Evolutionary conservation across 2,888 invertebrate species (phyloP), one percentile per base, ranked within the genome.

Genomic region (Acanthococcus lagerstroemiae): DNA sequence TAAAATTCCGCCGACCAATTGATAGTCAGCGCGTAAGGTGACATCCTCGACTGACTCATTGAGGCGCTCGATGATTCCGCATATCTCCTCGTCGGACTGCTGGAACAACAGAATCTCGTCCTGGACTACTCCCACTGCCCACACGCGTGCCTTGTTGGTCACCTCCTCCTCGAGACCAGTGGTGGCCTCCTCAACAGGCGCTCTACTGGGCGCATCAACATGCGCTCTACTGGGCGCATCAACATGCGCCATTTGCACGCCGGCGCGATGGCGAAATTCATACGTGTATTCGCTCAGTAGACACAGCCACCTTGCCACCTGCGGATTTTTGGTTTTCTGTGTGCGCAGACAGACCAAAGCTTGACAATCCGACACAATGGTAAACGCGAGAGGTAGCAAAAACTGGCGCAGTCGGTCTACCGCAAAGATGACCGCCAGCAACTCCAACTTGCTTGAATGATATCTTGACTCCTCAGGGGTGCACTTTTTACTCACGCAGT

Each of bases 371-470:
- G 71, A 71, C 1, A 71, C 58, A 2, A 72, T 67, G 1, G 50
- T 67, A 48, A 72, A 72, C 5, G 63, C 61, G 9, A 71, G 55
- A 1, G 67, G 68, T 7, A 71, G 65, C 7, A 71, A 50, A 45
- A 70, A 68, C 7, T 66, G 15, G 17, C 71, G 44, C 4, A 71
- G 48, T 1, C 50, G 55, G 6, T 54, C 30, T 2, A 67, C 55
- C 69, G 4, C 74, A 67, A 1, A 73, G 72, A 24, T 37, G 1
- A 58, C 24, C 2, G 58, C 58, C 1, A 74, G 46, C 4, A 70
- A 55, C 58, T 75, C 74, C 4, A 72, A 44, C 19, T 74, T 72
- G 21, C 68, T 70, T 0, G 71, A 71, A 55, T 71, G 70, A 52
- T 73, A 72, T 15, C 7, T 24, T n/a, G 30, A 1, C 52, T 67